Evolutionary conservation across 2,113 vertebrate species (phyloP), one percentile per base, ranked within the genome.

Genomic region (Oreochromis tanganicae): DNA sequence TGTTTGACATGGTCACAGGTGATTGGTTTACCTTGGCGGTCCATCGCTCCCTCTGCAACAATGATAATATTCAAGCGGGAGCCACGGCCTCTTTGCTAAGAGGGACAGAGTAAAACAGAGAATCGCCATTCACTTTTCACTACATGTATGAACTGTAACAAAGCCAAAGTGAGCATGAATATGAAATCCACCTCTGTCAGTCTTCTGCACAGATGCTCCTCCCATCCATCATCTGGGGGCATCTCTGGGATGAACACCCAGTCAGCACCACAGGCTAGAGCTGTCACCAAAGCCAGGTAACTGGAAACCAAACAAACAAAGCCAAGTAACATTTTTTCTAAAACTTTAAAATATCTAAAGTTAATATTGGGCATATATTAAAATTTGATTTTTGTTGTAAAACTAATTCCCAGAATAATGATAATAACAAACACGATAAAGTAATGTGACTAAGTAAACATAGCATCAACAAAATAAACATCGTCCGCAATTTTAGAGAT

Each of bases 241-340:
- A 97, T 97, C 88, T 99, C 98, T 0, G 98, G 98, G 93, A 99
- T 98, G 92, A 99, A 98, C 82, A 99, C 98, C 98, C 98, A 99
- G 94, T 99, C 98, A 0, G 98, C 98, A 0, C 98, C 98, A 1
- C 97, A 98, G 59, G 98, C 97, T 90, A 99, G 95, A 79, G 98
- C 97, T 0, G 98, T 98, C 87, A 99, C 97, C 82, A 99, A 95
- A 2, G 98, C 98, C 92, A 99, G 94, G 93, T 99, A 99, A n/a
- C 98, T 99, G 94, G 61, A 43, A 27, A 75, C 13, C 63, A 83
- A 83, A 32, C 7, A 55, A 48, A n/a, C n/a, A 24, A 38, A 34
- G 34, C 14, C 5, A 17, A 50, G 48, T 29, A 55, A 52, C 6
- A 14, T 50, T 52, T 32, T 34, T 16, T 36, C 57, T n/a, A 50